Evolutionary conservation across 1,140 invertebrate genomes (phyloP).

Genomic region (Chlorops oryzae): DNA sequence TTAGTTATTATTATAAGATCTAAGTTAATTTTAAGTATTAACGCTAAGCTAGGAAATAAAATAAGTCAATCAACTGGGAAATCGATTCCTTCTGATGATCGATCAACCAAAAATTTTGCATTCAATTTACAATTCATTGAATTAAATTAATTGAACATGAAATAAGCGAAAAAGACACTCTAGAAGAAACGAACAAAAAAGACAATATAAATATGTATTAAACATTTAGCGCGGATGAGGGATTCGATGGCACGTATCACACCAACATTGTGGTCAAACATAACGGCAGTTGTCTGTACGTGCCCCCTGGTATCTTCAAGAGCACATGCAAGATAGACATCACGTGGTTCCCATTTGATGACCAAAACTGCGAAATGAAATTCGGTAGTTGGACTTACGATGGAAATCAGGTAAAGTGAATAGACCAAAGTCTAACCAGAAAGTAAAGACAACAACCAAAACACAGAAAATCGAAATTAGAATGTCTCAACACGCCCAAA

Average conservation of each 20-base stretch:
- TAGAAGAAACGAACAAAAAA: constrained; percentile 7
- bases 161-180: constrained; percentile 16
- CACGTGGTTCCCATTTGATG: constrained; percentile 98
- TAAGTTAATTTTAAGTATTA: no score
- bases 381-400: constrained; percentile 94
- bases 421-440: no score
- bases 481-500: constrained; percentile 17
- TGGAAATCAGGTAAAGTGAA: constrained; percentile 73
- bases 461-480: constrained; percentile 19
- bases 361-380: constrained; percentile 94
- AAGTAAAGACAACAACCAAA: no score
- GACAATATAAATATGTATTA: constrained; percentile 17
- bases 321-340: constrained; percentile 99
- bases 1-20: no score
- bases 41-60: no score
- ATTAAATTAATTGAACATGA: no score
- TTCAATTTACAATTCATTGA: no score
- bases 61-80: no score
- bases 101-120: no score
- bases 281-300: constrained; percentile 93
- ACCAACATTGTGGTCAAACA: constrained; percentile 94
- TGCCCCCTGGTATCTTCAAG: constrained; percentile 96
- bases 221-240: constrained; percentile 86
- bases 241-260: constrained; percentile 95
- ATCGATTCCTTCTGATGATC: no score